These are phyloP conservation scores for Zosterops pallidus DNA, from an alignment of 2,113 vertebrate species.

Conservation along the genomic window DNA sequence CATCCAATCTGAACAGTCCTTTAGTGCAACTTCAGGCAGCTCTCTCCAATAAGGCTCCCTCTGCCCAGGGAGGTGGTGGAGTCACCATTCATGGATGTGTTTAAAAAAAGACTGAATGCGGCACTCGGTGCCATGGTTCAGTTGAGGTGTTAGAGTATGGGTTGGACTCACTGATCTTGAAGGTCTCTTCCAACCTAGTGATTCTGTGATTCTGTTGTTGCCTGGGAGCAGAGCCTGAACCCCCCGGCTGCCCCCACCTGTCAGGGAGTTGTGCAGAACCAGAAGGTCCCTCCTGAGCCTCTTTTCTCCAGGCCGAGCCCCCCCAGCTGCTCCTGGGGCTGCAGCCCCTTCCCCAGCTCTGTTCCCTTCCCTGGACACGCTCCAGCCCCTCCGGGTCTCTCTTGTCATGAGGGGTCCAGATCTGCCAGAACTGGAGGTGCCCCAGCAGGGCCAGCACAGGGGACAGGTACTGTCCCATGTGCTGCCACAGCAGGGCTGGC, in stretches of 20 bases:
- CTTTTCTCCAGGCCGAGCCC: not conserved
- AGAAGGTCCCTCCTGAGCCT: not conserved
- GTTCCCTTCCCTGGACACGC: accelerated
- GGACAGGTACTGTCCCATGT: not conserved
- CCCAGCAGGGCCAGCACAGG: not conserved
- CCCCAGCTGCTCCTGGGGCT: not conserved
- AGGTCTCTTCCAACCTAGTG: not conserved
- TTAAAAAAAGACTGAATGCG: not conserved
- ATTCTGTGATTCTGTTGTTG: not conserved
- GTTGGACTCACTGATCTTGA: not conserved
- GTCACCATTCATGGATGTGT: not conserved
- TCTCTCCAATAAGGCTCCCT: not conserved
- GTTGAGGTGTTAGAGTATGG: not conserved
- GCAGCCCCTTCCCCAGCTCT: not conserved
- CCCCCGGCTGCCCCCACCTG: not conserved
- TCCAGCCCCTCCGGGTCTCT: not conserved
- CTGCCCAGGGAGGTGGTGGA: not conserved
- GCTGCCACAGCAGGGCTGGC: not conserved
- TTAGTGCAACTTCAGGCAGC: not conserved
- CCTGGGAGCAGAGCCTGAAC: not conserved
- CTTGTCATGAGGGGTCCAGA: not conserved
- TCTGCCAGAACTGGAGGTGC: not conserved
- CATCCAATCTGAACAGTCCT: not conserved
- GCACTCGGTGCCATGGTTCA: not conserved
- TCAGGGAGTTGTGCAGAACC: not conserved